Conservation (phyloP, 2,113 vertebrate genomes). For the Ascaphus truei region DNA sequence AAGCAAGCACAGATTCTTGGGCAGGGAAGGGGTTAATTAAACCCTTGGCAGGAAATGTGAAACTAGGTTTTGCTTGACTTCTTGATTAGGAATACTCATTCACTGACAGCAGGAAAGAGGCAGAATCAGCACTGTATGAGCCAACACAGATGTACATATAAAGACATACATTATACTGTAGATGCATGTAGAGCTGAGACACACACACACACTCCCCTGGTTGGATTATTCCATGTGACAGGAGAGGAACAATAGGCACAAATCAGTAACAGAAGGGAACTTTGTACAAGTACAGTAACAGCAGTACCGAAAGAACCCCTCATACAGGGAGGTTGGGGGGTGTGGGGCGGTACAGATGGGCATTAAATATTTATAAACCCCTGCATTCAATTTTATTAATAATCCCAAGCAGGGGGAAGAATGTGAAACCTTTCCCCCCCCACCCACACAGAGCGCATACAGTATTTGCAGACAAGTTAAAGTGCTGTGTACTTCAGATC, state of each 20-base stretch:
- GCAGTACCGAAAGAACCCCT: background rate
- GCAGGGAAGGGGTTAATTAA: too few relatives aligned
- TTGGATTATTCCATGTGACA: background rate
- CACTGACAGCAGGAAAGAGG: too few relatives aligned
- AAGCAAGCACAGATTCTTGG: too few relatives aligned
- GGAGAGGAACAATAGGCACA: background rate
- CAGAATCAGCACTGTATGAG: too few relatives aligned
- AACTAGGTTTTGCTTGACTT: too few relatives aligned
- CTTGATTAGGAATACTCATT: too few relatives aligned
- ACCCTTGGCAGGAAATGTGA: too few relatives aligned
- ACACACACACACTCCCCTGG: background rate
- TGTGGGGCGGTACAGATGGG: background rate
- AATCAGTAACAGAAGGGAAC: background rate
- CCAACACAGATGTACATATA: too few relatives aligned
- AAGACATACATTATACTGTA: too few relatives aligned
- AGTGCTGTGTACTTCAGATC: background rate
- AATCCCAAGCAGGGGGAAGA: conserved; percentile 19
- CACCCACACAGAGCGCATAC: background rate
- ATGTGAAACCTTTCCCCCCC: background rate
- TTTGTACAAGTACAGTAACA: conserved; percentile 1
- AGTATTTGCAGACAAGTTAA: background rate
- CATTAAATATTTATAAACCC: background rate
- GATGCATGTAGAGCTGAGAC: too few relatives aligned
- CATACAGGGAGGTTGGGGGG: background rate
- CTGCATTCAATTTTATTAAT: background rate